phyloP scores from a whole-genome alignment of 2,797 vertebrate species.

The Diplodus sargus region DNA sequence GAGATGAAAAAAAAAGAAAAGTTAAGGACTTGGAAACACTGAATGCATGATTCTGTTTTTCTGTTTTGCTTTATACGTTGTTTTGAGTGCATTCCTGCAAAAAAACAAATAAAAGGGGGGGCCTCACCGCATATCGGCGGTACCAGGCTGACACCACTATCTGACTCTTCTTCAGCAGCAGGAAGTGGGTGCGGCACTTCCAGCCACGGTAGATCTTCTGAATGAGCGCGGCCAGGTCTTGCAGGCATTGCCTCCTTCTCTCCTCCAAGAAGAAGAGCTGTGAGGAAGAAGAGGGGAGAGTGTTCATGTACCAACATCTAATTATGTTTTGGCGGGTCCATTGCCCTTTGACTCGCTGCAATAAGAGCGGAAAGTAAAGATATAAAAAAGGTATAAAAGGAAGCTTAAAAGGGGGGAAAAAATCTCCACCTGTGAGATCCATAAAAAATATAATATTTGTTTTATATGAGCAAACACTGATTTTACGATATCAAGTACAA shows the following conservation, averaged over 20 bases:
- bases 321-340: neutral
- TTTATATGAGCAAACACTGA: constrained; percentile 36
- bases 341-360: neutral
- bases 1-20: constrained; percentile 28
- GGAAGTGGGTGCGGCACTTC: constrained; percentile 92
- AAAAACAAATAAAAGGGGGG: neutral
- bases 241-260: constrained; percentile 90
- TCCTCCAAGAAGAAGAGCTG: constrained; percentile 97
- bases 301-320: neutral
- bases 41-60: neutral
- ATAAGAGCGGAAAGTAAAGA: neutral
- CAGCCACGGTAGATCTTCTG: constrained; percentile 98
- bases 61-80: neutral
- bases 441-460: neutral
- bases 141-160: constrained; percentile 94
- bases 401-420: neutral
- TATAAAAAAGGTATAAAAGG: neutral
- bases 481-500: constrained; percentile 26
- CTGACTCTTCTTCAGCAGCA: constrained; percentile 94
- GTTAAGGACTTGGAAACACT: constrained; percentile 35
- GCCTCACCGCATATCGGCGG: constrained; percentile 91
- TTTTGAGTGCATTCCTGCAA: neutral
- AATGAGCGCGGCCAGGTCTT: constrained; percentile 95
- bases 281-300: neutral
- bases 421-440: neutral